phyloP scores from a whole-genome alignment of 2,888 invertebrate species.

The Trichopria drosophilae region DNA sequence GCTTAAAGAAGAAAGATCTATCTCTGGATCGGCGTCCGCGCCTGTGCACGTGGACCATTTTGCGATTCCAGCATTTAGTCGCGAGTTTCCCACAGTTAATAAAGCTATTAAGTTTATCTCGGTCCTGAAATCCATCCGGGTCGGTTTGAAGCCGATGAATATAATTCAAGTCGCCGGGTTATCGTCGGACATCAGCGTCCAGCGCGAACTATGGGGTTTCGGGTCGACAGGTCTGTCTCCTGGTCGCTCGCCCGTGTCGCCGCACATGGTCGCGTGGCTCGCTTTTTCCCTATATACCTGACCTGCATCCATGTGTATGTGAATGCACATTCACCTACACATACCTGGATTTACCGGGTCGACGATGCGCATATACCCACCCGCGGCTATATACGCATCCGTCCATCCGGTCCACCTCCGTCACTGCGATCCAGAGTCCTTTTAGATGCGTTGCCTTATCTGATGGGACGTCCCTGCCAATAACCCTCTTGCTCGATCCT shows the following conservation, averaged over 20 bases:
- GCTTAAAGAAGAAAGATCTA: too few relatives aligned
- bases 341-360: too few relatives aligned
- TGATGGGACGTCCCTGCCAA: slow-evolving; percentile 51
- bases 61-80: too few relatives aligned
- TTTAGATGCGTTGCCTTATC: slow-evolving; percentile 55
- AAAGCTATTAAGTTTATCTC: slow-evolving; percentile 56
- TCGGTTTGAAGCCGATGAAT: slow-evolving; percentile 29
- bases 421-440: too few relatives aligned
- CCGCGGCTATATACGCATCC: too few relatives aligned
- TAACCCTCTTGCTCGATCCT: slow-evolving; percentile 38
- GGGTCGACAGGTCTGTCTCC: slow-evolving; percentile 50
- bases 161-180: slow-evolving; percentile 23
- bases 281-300: slow-evolving; percentile 38
- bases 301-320: too few relatives aligned
- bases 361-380: too few relatives aligned
- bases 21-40: too few relatives aligned
- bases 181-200: slow-evolving; percentile 43
- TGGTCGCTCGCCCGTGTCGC: slow-evolving; percentile 43
- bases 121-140: slow-evolving; percentile 44
- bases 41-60: too few relatives aligned
- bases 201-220: slow-evolving; percentile 47
- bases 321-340: slow-evolving; percentile 40
- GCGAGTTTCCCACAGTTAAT: slow-evolving; percentile 53
- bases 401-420: too few relatives aligned
- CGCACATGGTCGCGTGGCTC: slow-evolving; percentile 56